These are phyloP conservation scores for Drosophila littoralis DNA, from an alignment of 1,140 invertebrate genomes.

Conservation along the genomic window DNA sequence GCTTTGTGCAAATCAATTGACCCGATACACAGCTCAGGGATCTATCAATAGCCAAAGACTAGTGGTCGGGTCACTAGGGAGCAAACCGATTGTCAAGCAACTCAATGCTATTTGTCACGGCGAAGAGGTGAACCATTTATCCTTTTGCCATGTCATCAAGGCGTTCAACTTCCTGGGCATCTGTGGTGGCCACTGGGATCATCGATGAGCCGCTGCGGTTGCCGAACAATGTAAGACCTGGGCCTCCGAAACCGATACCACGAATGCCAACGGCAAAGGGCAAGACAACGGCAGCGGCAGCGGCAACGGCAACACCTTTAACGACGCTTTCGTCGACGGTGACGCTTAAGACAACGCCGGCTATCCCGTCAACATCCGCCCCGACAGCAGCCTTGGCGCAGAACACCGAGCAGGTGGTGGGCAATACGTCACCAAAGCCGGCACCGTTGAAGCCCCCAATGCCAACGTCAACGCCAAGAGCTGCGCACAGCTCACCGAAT, in stretches of 20 bases:
- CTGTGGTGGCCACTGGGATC: conserved; percentile 32
- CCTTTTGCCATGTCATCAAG: neutral
- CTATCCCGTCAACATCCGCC: neutral
- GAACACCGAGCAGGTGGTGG: too few species aligned
- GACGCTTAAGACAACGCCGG: neutral
- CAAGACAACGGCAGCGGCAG: neutral
- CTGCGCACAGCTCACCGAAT: neutral
- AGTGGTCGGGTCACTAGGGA: neutral
- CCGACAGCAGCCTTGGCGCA: neutral
- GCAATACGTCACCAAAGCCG: neutral
- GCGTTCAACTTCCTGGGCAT: conserved; percentile 25
- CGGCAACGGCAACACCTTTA: too few species aligned
- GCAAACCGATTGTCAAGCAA: too few species aligned
- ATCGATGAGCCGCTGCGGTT: neutral
- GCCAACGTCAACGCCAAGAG: neutral
- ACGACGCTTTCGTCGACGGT: too few species aligned
- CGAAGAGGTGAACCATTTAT: neutral
- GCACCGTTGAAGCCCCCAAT: neutral
- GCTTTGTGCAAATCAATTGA: neutral
- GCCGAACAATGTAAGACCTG: neutral
- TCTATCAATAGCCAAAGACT: neutral
- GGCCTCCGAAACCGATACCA: neutral
- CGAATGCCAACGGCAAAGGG: neutral
- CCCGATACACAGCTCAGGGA: too few species aligned
- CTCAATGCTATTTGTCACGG: neutral